A percentile compares a stretch with the other conserved stretches of the same genome.
Conservation (phyloP, 2,113 vertebrate species). For the Orthochromis malagaraziensis region DNA sequence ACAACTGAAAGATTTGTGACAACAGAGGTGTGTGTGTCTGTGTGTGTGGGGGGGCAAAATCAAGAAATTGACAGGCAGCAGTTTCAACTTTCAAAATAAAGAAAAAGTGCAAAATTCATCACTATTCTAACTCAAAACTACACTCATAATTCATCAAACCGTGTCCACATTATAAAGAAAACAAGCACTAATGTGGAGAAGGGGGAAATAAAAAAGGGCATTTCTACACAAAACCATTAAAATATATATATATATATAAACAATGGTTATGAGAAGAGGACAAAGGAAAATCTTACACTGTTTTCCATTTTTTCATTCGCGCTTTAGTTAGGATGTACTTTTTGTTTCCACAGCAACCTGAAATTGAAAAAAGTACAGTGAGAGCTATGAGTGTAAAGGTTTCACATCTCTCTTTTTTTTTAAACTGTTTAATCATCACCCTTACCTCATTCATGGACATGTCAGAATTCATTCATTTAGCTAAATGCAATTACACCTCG, state of each 20-base stretch:
- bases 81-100: background rate
- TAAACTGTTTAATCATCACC: background rate
- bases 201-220: background rate
- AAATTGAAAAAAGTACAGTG: background rate
- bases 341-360: background rate
- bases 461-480: background rate
- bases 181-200: background rate
- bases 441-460: background rate
- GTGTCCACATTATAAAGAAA: background rate
- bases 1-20: background rate
- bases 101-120: background rate
- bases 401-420: background rate
- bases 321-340: background rate
- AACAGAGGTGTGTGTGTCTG: background rate
- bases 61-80: background rate
- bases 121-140: background rate
- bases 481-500: background rate
- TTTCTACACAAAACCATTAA: background rate
- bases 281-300: background rate
- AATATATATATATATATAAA: background rate
- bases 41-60: accelerated
- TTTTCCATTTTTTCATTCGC: background rate
- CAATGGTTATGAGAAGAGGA: background rate
- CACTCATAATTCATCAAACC: background rate
- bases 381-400: background rate